Percentiles rank a stretch among this genome's conserved stretches.
phyloP scores from a whole-genome alignment of 64 coral and sea anemone genomes.

The Hydrozoanthus tunicans region DNA sequence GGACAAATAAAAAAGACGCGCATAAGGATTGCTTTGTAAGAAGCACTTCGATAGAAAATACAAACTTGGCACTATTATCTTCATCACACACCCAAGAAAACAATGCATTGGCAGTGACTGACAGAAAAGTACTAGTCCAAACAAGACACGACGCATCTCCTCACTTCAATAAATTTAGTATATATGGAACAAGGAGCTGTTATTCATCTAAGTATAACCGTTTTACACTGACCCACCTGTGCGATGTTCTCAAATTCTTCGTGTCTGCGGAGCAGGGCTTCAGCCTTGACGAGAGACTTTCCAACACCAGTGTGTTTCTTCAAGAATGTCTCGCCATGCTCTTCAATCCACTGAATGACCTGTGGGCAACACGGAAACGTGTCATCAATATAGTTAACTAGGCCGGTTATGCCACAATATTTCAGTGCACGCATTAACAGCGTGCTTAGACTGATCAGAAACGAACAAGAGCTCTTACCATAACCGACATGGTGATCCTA shows the following conservation, averaged over 20 bases:
- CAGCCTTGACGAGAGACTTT: slow-evolving; percentile 91
- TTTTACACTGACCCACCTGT: slow-evolving; percentile 60
- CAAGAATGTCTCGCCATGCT: slow-evolving; percentile 95
- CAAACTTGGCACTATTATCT: too few species aligned
- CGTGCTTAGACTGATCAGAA: neutral
- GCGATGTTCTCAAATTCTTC: slow-evolving; percentile 98
- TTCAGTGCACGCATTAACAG: neutral
- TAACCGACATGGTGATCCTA: neutral
- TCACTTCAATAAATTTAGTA: neutral
- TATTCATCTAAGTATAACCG: neutral
- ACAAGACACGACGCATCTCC: neutral
- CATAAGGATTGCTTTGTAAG: too few species aligned
- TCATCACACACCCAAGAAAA: too few species aligned
- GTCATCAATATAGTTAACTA: neutral
- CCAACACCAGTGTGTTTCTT: slow-evolving; percentile 97
- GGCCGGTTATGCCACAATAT: neutral
- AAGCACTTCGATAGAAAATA: too few species aligned
- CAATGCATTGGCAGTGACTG: too few species aligned
- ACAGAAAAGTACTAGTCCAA: too few species aligned
- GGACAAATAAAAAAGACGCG: too few species aligned
- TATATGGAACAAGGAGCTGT: too few species aligned
- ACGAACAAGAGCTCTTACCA: neutral
- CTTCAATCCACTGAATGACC: slow-evolving; percentile 99
- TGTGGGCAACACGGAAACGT: slow-evolving; percentile 16
- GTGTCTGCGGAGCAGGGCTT: slow-evolving; percentile 87